phyloP scores from a whole-genome alignment of 2,888 invertebrate genomes.

The Melinaea menophilus region DNA sequence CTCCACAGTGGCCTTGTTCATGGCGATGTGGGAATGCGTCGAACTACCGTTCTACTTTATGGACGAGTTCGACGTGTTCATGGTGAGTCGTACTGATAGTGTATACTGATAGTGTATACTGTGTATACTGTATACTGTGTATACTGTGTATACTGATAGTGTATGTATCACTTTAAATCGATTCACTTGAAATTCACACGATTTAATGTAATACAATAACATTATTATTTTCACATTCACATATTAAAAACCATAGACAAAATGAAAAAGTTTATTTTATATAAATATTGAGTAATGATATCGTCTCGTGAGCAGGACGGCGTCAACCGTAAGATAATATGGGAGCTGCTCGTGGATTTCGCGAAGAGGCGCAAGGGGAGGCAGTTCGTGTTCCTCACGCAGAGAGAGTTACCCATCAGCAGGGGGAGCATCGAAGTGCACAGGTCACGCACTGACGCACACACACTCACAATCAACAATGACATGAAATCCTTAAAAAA shows the following conservation, averaged over 20 bases:
- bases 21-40: constrained; percentile 95
- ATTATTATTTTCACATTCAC: too few species aligned
- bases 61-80: constrained; percentile 98
- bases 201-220: neutral
- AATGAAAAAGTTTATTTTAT: neutral
- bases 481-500: too few species aligned
- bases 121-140: too few species aligned
- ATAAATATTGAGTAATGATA: neutral
- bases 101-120: neutral
- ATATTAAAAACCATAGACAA: neutral
- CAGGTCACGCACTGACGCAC: constrained; percentile 1
- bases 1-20: constrained; percentile 95
- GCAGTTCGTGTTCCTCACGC: constrained; percentile 95
- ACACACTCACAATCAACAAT: neutral
- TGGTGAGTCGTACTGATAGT: constrained; percentile 80
- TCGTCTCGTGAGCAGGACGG: constrained; percentile 81
- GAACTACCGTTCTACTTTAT: constrained; percentile 95
- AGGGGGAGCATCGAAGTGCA: constrained; percentile 47
- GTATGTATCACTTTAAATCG: neutral
- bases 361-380: constrained; percentile 81
- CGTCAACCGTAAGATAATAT: constrained; percentile 87
- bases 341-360: constrained; percentile 86
- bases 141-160: too few species aligned
- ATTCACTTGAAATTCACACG: neutral
- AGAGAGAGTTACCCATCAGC: constrained; percentile 81